Evolutionary conservation across 2,888 invertebrate species (phyloP).

Genomic region (Apocheima hispidaria): DNA sequence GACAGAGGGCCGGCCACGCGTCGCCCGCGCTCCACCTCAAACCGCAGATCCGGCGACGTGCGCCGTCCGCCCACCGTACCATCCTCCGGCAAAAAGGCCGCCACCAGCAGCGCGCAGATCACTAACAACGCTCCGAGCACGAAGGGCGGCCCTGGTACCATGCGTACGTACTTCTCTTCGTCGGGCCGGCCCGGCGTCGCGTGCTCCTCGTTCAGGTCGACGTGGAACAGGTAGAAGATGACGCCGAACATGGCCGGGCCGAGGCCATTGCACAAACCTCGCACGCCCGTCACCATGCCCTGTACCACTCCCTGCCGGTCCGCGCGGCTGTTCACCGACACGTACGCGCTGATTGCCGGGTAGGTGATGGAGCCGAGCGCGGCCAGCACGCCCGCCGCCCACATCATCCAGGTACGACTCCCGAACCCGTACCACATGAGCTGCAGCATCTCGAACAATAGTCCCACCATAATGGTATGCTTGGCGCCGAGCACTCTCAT

Average conservation of each 20-base stretch:
- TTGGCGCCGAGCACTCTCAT: slow-evolving; percentile 96
- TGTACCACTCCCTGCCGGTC: slow-evolving; percentile 98
- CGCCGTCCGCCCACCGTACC: slow-evolving; percentile 71
- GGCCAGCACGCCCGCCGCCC: slow-evolving; percentile 98
- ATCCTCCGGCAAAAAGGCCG: slow-evolving; percentile 93
- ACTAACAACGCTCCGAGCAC: slow-evolving; percentile 99
- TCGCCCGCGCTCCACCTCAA: slow-evolving; percentile 92
- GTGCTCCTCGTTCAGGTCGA: slow-evolving; percentile 95
- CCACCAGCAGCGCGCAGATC: slow-evolving; percentile 97
- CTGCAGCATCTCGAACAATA: slow-evolving; percentile 98
- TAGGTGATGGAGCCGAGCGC: slow-evolving; percentile 98
- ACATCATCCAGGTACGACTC: slow-evolving; percentile 99
- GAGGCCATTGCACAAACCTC: slow-evolving; percentile 98
- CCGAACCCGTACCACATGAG: slow-evolving; percentile 99
- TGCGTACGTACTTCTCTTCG: slow-evolving; percentile 87
- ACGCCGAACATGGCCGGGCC: slow-evolving; percentile 99
- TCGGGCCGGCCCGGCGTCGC: slow-evolving; percentile 66
- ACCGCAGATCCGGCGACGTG: slow-evolving; percentile 90
- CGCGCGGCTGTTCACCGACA: slow-evolving; percentile 98
- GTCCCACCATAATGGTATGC: slow-evolving; percentile 98
- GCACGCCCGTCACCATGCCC: slow-evolving; percentile 99
- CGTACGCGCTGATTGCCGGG: slow-evolving; percentile 99
- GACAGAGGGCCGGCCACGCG: slow-evolving; percentile 92
- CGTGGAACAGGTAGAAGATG: slow-evolving; percentile 99
- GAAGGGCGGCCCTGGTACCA: slow-evolving; percentile 99